Conservation (phyloP, 1,140 invertebrate genomes). For the Drosophila nasuta region DNA sequence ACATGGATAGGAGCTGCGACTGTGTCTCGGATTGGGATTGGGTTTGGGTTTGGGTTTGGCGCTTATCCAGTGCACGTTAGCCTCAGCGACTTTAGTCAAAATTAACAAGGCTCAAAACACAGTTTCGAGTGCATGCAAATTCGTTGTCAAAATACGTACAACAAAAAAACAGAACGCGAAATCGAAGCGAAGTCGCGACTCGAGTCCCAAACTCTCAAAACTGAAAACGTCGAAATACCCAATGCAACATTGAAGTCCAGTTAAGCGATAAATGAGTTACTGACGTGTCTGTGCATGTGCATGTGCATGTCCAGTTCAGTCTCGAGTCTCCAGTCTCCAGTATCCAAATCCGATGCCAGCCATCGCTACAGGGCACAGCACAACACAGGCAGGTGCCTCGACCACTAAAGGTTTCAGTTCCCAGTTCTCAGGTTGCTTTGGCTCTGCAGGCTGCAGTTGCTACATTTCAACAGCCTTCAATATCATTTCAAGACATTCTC, state of each 20-base stretch:
- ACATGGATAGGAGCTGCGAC: slow-evolving; percentile 46
- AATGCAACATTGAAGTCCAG: slow-evolving; percentile 34
- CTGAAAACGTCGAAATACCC: slow-evolving; percentile 26
- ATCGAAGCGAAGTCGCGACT: slow-evolving; percentile 2
- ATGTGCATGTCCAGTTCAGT: slow-evolving; percentile 70
- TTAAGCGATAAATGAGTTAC: slow-evolving; percentile 83
- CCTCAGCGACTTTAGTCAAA: slow-evolving; percentile 74
- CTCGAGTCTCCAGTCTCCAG: slow-evolving; percentile 54
- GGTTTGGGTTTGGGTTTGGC: slow-evolving; percentile 33
- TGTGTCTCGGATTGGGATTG: slow-evolving; percentile 39
- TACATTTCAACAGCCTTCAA: slow-evolving; percentile 82
- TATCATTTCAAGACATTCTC: slow-evolving; percentile 76
- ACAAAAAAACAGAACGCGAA: slow-evolving; percentile 29
- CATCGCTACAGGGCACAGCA: slow-evolving; percentile 38
- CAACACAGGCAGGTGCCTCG: slow-evolving; percentile 30
- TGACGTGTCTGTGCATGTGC: slow-evolving; percentile 74
- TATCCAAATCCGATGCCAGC: slow-evolving; percentile 37
- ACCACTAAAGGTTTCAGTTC: slow-evolving; percentile 3
- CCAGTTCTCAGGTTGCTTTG: not conserved
- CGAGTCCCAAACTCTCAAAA: slow-evolving; percentile 2
- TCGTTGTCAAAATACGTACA: slow-evolving; percentile 76
- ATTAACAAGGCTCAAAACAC: slow-evolving; percentile 83
- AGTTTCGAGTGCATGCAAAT: slow-evolving; percentile 83
- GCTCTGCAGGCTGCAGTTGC: slow-evolving; percentile 54
- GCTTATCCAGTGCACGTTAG: slow-evolving; percentile 57